Base-by-base conservation (phyloP, 2,797 vertebrate species). In the Anguilla marmorata region DNA sequence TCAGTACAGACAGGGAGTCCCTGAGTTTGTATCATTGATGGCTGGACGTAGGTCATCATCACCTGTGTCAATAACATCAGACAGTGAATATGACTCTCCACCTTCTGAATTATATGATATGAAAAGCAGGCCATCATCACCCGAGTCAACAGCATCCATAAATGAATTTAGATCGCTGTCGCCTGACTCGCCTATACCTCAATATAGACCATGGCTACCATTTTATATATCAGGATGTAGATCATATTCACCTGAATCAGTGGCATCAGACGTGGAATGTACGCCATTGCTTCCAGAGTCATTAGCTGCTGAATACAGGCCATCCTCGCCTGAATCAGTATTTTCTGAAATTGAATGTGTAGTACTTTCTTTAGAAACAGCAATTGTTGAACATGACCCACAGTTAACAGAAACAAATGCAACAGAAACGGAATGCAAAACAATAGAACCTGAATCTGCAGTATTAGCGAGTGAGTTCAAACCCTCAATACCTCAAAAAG, bases 181-280 rank as follows among this genome's bases (percentile, higher is more conserved):
- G 1, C 90, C 93, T 82, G 94, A 95, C 85, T 95, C 94, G 87
- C 93, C 94, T 48, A 45, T 94, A 69, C 93, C 93, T 54, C 91
- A 91, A 11, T 94, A 93, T 91, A 87, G 58, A 89, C 88, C 37
- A 27, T 89, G 84, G 88, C 83, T 91, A 56, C 83, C 86, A 89
- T 90, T 21, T 24, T 82, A 6, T 9, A 82, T 84, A 41, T 50
- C 52, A 80, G 41, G 88, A n/a, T 89, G 84, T 85, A 60, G 30
- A 30, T 89, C 88, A 74, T 90, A 87, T 41, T 92, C 93, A 19
- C 19, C 80, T 86, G 87, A 89, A 30, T 93, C 91, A 0, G 0
- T 90, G 21, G 74, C 87, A 50, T 95, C 91, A 83, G 88, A 91
- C 86, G 58, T 58, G 63, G 90, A 88, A 7, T 84, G 27, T 88